Evolutionary conservation across 2,797 vertebrate species (phyloP).

Genomic region (Rousettus madagascariensis): DNA sequence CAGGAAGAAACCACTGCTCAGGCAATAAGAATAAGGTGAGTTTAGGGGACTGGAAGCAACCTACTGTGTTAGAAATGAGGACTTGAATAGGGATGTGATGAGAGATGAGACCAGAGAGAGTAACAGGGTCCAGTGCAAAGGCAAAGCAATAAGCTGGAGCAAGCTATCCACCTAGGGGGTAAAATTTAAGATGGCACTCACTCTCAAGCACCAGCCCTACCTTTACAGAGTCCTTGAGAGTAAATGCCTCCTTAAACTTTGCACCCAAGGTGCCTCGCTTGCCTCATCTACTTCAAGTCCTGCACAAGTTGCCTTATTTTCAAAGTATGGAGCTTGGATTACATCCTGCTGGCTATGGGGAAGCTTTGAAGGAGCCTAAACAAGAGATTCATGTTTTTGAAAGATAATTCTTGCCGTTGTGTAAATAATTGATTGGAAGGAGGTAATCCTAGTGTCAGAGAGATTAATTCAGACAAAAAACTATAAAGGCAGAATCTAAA

Average conservation of each 20-base stretch:
- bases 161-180: neutral
- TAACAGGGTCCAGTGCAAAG: neutral
- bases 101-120: neutral
- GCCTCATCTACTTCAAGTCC: neutral
- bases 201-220: neutral
- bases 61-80: slow-evolving; percentile 10
- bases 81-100: neutral
- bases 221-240: neutral
- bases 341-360: neutral
- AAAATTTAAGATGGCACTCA: slow-evolving; percentile 15
- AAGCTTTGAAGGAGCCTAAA: neutral
- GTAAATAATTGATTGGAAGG: slow-evolving; percentile 6
- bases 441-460: slow-evolving; percentile 1
- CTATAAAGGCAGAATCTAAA: neutral
- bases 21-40: neutral
- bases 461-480: slow-evolving; percentile 35
- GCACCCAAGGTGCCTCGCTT: neutral
- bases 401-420: slow-evolving; percentile 1
- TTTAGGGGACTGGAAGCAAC: neutral
- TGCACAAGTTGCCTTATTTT: neutral
- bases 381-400: neutral
- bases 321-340: slow-evolving; percentile 2
- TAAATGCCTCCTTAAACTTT: slow-evolving; percentile 8
- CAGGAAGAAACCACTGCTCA: neutral
- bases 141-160: neutral